A percentile compares a stretch with the other conserved stretches of the same genome.
Conservation (phyloP, 2,113 vertebrate genomes). For the Ciconia maguari region DNA sequence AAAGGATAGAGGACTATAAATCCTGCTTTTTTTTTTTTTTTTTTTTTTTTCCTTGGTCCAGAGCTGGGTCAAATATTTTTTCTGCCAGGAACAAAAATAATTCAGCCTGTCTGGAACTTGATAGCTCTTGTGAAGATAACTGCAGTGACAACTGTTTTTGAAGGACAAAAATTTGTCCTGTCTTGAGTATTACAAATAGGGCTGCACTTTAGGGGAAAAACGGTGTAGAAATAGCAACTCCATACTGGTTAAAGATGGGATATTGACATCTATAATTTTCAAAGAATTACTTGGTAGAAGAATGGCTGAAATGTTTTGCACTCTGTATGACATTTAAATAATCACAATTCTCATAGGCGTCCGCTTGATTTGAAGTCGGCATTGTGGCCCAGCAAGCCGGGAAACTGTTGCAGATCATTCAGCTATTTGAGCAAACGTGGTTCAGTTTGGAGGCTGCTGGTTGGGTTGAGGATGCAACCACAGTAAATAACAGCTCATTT, state of each 20-base stretch:
- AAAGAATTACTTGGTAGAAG: constrained; percentile 27
- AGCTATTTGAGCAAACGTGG: fast-evolving
- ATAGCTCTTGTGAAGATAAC: constrained; percentile 76
- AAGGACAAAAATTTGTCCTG: constrained; percentile 77
- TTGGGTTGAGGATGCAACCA: background rate
- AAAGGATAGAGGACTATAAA: constrained; percentile 73
- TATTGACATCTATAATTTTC: constrained; percentile 62
- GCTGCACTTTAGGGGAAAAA: constrained; percentile 27
- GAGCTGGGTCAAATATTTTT: constrained; percentile 72
- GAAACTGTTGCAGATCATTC: background rate
- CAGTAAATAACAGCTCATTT: constrained; percentile 61
- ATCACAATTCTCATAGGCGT: background rate
- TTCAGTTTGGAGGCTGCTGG: background rate
- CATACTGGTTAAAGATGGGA: constrained; percentile 26
- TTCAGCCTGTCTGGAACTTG: constrained; percentile 76
- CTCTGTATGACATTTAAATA: constrained; percentile 43
- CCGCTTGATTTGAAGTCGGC: background rate
- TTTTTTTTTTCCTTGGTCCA: constrained; percentile 50
- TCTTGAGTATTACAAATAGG: constrained; percentile 70
- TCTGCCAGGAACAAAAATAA: constrained; percentile 72
- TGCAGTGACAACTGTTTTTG: constrained; percentile 72
- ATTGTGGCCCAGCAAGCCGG: background rate
- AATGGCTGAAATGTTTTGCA: background rate
- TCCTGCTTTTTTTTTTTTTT: background rate
- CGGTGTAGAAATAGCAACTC: constrained; percentile 39